Conservation (phyloP, 2,888 invertebrate species). For the Hipparchia sbordonii region DNA sequence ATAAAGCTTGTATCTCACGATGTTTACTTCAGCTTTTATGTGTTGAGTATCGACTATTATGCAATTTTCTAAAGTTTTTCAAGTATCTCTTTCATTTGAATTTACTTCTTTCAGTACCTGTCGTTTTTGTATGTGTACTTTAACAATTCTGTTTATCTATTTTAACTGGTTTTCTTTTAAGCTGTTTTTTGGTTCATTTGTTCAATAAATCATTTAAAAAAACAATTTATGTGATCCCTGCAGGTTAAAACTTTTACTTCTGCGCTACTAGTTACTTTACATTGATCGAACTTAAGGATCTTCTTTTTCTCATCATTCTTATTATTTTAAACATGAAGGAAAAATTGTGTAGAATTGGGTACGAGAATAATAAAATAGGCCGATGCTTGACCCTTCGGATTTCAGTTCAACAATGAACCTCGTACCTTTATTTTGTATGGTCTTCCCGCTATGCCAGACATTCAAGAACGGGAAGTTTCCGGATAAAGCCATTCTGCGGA, state of each 20-base stretch:
- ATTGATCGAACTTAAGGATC: neutral
- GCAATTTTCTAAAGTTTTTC: conserved; percentile 2
- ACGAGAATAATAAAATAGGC: too few species aligned
- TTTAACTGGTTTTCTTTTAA: too few species aligned
- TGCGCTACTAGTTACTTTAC: neutral
- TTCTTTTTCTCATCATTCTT: neutral
- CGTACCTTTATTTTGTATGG: too few species aligned
- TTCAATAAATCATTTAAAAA: too few species aligned
- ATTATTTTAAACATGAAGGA: too few species aligned
- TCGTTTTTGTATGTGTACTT: neutral
- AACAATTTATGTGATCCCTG: too few species aligned
- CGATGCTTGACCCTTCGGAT: too few species aligned
- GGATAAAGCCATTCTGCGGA: conserved; percentile 30
- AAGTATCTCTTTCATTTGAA: neutral
- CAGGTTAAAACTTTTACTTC: too few species aligned
- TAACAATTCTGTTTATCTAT: too few species aligned
- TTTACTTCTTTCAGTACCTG: neutral
- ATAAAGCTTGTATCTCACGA: conserved; percentile 1
- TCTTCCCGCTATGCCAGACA: conserved; percentile 18
- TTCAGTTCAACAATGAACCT: too few species aligned
- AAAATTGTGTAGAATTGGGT: too few species aligned
- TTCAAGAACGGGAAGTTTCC: conserved; percentile 24
- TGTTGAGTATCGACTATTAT: neutral
- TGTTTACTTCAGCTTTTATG: conserved; percentile 6
- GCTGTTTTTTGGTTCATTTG: too few species aligned